These are phyloP conservation scores for Rhinopomastus cyanomelas DNA, from an alignment of 2,113 vertebrate species.

Conservation along the genomic window DNA sequence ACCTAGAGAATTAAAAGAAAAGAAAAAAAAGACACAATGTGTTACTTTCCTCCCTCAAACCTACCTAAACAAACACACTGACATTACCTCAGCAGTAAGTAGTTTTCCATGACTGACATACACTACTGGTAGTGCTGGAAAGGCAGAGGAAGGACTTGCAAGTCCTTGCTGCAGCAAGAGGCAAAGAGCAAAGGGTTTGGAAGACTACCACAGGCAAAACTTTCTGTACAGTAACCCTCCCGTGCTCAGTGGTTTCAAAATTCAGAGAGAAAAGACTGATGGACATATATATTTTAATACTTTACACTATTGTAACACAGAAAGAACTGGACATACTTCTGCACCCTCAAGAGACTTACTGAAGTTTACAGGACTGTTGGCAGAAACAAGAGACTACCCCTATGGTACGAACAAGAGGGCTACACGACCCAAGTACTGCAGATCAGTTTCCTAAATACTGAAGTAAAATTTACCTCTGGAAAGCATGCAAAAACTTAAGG, in stretches of 20 bases:
- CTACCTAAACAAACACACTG: neutral
- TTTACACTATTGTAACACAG: neutral
- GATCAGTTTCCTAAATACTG: neutral
- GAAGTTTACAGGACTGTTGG: neutral
- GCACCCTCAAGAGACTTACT: neutral
- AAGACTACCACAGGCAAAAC: neutral
- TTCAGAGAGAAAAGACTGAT: neutral
- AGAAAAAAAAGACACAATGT: neutral
- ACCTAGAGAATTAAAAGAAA: slow-evolving; percentile 73
- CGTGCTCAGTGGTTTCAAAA: neutral
- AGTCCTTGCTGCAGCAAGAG: too few relatives aligned
- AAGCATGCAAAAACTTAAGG: neutral
- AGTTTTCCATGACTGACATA: neutral
- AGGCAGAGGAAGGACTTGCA: neutral
- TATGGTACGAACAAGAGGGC: neutral
- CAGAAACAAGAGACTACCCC: neutral
- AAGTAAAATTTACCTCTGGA: neutral
- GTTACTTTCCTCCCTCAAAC: neutral
- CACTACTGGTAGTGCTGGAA: neutral
- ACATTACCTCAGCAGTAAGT: neutral
- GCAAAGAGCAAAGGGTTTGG: neutral
- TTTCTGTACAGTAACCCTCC: neutral
- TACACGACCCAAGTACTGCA: neutral
- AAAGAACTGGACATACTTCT: neutral
- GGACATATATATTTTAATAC: neutral